Percentiles rank a stretch among this genome's conserved stretches.
phyloP scores from a whole-genome alignment of 2,888 invertebrate genomes.

The Serrognathus titanus region DNA sequence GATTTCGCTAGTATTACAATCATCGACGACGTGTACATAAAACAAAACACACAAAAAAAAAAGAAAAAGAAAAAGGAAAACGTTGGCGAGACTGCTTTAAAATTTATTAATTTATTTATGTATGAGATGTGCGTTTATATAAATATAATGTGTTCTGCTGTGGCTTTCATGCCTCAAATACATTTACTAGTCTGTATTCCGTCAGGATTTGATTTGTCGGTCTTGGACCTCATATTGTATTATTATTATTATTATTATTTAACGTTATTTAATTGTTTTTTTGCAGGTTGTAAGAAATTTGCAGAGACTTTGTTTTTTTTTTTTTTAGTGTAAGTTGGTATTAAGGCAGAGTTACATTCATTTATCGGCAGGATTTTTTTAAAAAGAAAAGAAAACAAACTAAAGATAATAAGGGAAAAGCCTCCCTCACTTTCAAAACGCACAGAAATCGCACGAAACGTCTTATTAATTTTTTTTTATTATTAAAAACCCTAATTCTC shows the following conservation, averaged over 20 bases:
- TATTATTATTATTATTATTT: constrained; percentile 10
- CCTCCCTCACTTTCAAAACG: too few relatives aligned
- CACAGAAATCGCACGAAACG: too few relatives aligned
- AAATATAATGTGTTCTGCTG: constrained; percentile 31
- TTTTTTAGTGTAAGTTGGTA: neutral
- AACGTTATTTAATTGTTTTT: constrained; percentile 12
- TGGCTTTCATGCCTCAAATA: constrained; percentile 33
- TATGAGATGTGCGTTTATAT: constrained; percentile 4
- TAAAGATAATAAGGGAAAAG: too few relatives aligned
- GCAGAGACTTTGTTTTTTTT: neutral
- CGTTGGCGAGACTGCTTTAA: constrained; percentile 16
- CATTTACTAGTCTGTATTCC: constrained; percentile 42
- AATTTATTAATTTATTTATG: constrained; percentile 16
- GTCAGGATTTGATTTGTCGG: constrained; percentile 30
- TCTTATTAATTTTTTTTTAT: too few relatives aligned
- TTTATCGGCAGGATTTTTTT: too few relatives aligned
- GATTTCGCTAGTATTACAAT: constrained; percentile 3
- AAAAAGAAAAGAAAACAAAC: too few relatives aligned
- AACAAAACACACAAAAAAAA: neutral
- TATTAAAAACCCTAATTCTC: too few relatives aligned
- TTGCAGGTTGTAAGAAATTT: too few relatives aligned
- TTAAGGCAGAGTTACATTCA: neutral
- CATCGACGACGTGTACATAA: constrained; percentile 9
- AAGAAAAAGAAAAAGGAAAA: too few relatives aligned
- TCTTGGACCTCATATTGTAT: constrained; percentile 13